Conservation (phyloP, 2,888 invertebrate species). For the Drosophila borealis region DNA sequence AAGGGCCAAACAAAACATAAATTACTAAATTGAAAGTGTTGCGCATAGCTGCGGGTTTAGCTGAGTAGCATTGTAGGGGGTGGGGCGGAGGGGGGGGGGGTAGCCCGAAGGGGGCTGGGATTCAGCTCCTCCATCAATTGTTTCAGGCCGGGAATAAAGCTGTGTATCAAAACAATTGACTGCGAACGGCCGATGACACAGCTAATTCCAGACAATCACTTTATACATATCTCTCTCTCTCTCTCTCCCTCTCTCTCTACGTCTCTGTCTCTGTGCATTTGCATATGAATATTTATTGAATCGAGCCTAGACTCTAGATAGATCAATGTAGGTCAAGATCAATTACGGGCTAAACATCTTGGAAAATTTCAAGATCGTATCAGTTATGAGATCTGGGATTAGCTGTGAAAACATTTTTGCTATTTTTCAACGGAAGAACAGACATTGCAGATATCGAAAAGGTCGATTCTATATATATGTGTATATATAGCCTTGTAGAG, state of each 20-base stretch:
- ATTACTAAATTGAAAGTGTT: constrained; percentile 52
- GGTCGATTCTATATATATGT: no score
- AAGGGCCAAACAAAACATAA: constrained; percentile 36
- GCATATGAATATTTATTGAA: constrained; percentile 38
- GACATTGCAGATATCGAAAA: no score
- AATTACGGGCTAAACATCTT: not conserved
- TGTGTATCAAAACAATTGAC: constrained; percentile 1
- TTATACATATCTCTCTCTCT: not conserved
- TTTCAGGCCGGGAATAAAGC: constrained; percentile 5
- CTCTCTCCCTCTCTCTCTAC: no score
- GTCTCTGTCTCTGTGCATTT: not conserved
- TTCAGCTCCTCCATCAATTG: constrained; percentile 20
- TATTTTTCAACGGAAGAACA: no score
- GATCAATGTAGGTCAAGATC: constrained; percentile 35
- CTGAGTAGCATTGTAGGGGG: not conserved
- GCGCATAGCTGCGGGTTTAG: not conserved
- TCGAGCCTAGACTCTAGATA: not conserved
- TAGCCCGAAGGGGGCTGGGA: not conserved
- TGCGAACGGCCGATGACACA: constrained; percentile 4
- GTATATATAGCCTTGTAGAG: no score
- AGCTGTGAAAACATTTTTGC: no score
- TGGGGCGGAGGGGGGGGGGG: not conserved
- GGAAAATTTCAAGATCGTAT: no score
- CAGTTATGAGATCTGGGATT: no score
- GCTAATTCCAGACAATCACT: not conserved